These are phyloP conservation scores for Heteromurus nitidus DNA, from an alignment of 2,888 invertebrate genomes.

Conservation along the genomic window DNA sequence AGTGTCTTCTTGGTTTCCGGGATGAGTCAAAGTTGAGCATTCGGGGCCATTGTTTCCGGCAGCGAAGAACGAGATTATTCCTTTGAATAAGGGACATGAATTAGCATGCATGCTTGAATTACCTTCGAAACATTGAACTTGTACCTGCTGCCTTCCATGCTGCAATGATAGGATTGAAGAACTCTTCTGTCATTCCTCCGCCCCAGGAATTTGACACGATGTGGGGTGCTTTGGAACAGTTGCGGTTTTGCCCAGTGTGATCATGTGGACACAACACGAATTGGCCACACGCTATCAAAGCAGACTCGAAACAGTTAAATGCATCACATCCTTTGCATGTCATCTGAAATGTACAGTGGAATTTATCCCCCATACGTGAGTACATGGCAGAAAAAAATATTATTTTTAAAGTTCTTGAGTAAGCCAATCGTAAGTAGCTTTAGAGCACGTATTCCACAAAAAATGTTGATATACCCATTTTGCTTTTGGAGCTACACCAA, in stretches of 20 bases:
- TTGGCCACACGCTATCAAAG: slow-evolving; percentile 7
- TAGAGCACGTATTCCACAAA: no score
- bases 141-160: slow-evolving; percentile 46
- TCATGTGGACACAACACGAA: not conserved
- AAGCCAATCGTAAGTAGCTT: no score
- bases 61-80: slow-evolving; percentile 60
- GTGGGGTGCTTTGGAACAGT: slow-evolving; percentile 50
- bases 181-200: slow-evolving; percentile 7
- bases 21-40: slow-evolving; percentile 39
- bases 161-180: slow-evolving; percentile 20
- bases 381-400: no score
- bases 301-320: not conserved
- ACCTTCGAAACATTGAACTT: slow-evolving; percentile 22
- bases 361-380: no score
- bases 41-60: slow-evolving; percentile 56
- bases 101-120: slow-evolving; percentile 17
- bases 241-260: not conserved
- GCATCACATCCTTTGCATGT: slow-evolving; percentile 6
- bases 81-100: slow-evolving; percentile 13
- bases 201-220: slow-evolving; percentile 66
- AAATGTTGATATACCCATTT: no score
- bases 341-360: no score
- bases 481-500: slow-evolving; percentile 39
- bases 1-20: slow-evolving; percentile 44
- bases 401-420: no score